These are phyloP conservation scores for Phymanthus crucifer DNA, from an alignment of 92 coral and sea anemone genomes.

Conservation along the genomic window DNA sequence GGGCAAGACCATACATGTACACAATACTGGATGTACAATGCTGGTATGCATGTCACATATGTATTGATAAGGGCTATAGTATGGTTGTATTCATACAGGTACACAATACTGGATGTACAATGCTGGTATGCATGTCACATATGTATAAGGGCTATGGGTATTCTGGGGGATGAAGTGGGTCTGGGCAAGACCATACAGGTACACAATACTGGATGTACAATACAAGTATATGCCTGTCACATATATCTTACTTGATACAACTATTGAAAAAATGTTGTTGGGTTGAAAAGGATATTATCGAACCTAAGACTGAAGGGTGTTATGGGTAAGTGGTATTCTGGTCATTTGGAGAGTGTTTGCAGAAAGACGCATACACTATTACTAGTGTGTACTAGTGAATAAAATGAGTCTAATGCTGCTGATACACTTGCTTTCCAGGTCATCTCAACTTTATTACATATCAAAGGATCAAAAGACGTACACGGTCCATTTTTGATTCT, in stretches of 20 bases:
- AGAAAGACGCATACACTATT: constrained; percentile 24
- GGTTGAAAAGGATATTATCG: too few relatives aligned
- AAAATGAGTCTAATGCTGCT: constrained; percentile 74
- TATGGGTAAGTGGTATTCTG: too few relatives aligned
- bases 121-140: too few relatives aligned
- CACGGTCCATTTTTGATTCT: constrained; percentile 72
- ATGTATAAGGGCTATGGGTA: constrained; percentile 66
- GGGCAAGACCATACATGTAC: too few relatives aligned
- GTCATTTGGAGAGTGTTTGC: too few relatives aligned
- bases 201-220: neutral
- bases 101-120: too few relatives aligned
- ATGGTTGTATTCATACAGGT: constrained; percentile 57
- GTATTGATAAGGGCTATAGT: constrained; percentile 55
- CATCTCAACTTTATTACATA: constrained; percentile 65
- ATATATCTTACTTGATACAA: too few relatives aligned
- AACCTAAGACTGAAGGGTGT: too few relatives aligned
- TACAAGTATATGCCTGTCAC: neutral
- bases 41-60: neutral
- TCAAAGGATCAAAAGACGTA: constrained; percentile 44
- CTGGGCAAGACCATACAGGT: constrained; percentile 96
- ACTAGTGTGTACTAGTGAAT: constrained; percentile 81
- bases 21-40: constrained; percentile 46
- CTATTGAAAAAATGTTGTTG: too few relatives aligned
- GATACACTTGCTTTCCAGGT: constrained; percentile 49
- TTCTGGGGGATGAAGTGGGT: constrained; percentile 95